Evolutionary conservation across 2,888 invertebrate genomes (phyloP), one percentile per base, ranked within the genome.

Genomic region (Cynaeus angustus): DNA sequence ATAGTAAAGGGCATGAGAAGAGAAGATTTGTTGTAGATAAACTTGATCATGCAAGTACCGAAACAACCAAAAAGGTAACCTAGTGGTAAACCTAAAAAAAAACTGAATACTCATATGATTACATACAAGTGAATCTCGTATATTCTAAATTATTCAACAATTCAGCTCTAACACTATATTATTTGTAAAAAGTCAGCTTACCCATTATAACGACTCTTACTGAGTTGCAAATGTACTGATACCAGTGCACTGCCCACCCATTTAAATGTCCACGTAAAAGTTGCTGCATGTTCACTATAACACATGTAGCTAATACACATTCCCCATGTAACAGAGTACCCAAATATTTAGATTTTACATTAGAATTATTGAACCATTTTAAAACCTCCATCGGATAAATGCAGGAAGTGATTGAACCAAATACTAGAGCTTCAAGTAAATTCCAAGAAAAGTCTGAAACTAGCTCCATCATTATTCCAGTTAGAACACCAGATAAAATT

Each of bases 61-160:
- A 56, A 3, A 7, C 1, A 26, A 41, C 56, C 56, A 7, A 56
- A 21, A 7, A 56, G 3, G 28, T 56, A 56, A 7, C 56, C 56
- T 10, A 56, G 3, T 6, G 21, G 16, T 21, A 43, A 9, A 5
- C 56, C 56, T 56, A 13, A 10, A 56, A n/a, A n/a, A n/a, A n/a
- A n/a, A n/a, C n/a, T n/a, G n/a, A n/a, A n/a, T n/a, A n/a, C n/a
- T n/a, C n/a, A n/a, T n/a, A n/a, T n/a, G n/a, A n/a, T n/a, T n/a
- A n/a, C n/a, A n/a, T n/a, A n/a, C n/a, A n/a, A n/a, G n/a, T n/a
- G n/a, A n/a, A n/a, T n/a, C n/a, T n/a, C n/a, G n/a, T n/a, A n/a
- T n/a, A n/a, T n/a, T n/a, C n/a, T n/a, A n/a, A n/a, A n/a, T n/a
- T n/a, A n/a, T 41, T 10, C 6, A 41, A 13, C 7, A 56, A 12